Percentiles rank a stretch among this genome's conserved stretches.
phyloP scores from a whole-genome alignment of 2,113 vertebrate species.

The Salvelinus sp. region DNA sequence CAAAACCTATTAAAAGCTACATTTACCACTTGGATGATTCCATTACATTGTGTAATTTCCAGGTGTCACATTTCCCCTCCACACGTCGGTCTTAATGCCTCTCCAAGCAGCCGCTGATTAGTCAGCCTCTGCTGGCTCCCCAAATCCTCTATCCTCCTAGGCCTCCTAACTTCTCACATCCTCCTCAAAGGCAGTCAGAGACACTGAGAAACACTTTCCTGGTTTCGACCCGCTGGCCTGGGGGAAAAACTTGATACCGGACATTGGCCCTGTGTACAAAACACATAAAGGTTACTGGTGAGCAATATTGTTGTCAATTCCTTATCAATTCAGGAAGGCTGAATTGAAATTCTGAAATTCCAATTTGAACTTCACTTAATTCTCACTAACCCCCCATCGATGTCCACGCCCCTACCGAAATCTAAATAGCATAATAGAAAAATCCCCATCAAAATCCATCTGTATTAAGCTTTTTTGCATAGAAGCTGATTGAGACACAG shows the following conservation, averaged over 20 bases:
- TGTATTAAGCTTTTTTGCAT: no score
- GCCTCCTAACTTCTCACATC: constrained; percentile 62
- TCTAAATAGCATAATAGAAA: no score
- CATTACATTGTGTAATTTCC: constrained; percentile 93
- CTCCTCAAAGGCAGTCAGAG: constrained; percentile 47
- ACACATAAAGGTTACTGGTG: constrained; percentile 24
- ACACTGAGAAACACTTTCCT: constrained; percentile 55
- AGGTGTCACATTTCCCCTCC: constrained; percentile 89
- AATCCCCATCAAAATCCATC: no score
- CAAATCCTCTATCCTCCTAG: constrained; percentile 63
- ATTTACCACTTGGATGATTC: constrained; percentile 98
- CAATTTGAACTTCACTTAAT: no score
- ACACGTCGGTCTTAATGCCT: constrained; percentile 81
- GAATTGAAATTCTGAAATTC: no score
- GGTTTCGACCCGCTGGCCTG: constrained; percentile 30
- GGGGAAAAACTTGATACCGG: constrained; percentile 43
- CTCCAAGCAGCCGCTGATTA: constrained; percentile 75
- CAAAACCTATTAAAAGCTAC: constrained; percentile 96
- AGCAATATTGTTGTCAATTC: no score
- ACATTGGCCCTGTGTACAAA: constrained; percentile 13
- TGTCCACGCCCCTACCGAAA: no score
- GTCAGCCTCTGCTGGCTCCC: constrained; percentile 69
- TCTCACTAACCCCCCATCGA: no score
- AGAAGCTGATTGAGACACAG: no score
- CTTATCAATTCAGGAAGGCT: no score